Base-by-base conservation (phyloP, 2,113 vertebrate species). In the Gallinago paraguaiae region DNA sequence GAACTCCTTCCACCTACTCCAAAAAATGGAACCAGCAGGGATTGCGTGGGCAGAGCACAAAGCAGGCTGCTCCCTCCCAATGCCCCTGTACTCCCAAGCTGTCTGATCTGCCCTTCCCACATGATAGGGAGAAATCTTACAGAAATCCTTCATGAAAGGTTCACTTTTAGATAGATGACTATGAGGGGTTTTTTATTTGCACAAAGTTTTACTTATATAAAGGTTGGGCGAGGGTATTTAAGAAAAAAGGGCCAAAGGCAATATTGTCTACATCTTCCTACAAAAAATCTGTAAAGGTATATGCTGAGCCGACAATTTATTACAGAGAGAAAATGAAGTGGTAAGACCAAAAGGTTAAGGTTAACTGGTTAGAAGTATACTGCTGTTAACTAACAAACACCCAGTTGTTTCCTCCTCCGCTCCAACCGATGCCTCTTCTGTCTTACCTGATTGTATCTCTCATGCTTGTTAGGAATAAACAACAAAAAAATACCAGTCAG, bases 41-140 rank as follows among this genome's bases (percentile, higher is more conserved):
- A 69, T 2, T n/a, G 82, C 6, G 76, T 88, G 92, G 95, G 92
- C 80, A 96, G 79, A 70, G 48, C 60, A 9, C 87, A 50, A 33
- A 0, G 1, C 6, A 53, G 2, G 0, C 70, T 12, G 75, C 71
- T 78, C 69, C 35, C 22, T 70, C 88, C 69, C 50, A 50, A 1
- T 6, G 7, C 15, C 43, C 39, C 41, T 5, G 2, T 11, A 37
- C 18, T 69, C 1, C 0, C 93, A 86, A 75, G 64, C 86, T 82
- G 87, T 15, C 67, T 72, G 35, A 82, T 88, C 35, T 82, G n/a
- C 45, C 64, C 18, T 61, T 68, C 65, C 22, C 65, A 37, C 9
- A 25, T 4, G 16, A 54, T 2, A 28, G 22, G 48, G 48, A 82
- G 35, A 78, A 90, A 53, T 30, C 64, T 51, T 30, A 68, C 14